phyloP scores from a whole-genome alignment of 2,888 invertebrate genomes.

The Agriotes lineatus region DNA sequence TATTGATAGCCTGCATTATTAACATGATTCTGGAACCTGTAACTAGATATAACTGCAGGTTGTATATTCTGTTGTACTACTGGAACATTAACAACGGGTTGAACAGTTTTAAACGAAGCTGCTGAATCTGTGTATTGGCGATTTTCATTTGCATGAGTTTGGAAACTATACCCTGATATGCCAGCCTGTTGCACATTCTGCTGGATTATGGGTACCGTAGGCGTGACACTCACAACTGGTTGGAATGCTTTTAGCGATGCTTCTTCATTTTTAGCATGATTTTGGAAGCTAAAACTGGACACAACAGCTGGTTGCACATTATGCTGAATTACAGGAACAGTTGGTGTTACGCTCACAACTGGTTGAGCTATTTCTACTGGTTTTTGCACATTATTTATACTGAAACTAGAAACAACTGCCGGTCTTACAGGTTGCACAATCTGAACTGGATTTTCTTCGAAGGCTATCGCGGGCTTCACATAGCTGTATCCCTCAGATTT shows the following conservation, averaged over 20 bases:
- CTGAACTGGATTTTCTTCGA: background rate
- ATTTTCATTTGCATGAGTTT: background rate
- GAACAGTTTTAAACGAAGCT: background rate
- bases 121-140: background rate
- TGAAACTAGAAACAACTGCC: conserved; percentile 14
- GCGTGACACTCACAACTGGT: background rate
- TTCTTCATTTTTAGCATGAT: conserved; percentile 29
- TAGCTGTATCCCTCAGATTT: background rate
- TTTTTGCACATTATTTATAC: background rate
- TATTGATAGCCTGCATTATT: background rate
- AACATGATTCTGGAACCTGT: background rate
- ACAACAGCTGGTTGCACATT: conserved; percentile 7
- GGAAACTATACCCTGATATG: conserved; percentile 4
- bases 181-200: conserved; percentile 15
- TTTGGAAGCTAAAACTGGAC: conserved; percentile 23
- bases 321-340: background rate
- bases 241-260: conserved; percentile 59
- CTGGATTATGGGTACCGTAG: background rate
- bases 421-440: conserved; percentile 4
- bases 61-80: background rate
- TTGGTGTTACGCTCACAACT: background rate
- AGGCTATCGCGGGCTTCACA: background rate
- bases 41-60: conserved; percentile 4
- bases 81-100: conserved; percentile 13
- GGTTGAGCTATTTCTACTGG: background rate